Percentiles rank a stretch among this genome's conserved stretches.
phyloP scores from a whole-genome alignment of 2,797 vertebrate genomes.

The Simalia tracyae region DNA sequence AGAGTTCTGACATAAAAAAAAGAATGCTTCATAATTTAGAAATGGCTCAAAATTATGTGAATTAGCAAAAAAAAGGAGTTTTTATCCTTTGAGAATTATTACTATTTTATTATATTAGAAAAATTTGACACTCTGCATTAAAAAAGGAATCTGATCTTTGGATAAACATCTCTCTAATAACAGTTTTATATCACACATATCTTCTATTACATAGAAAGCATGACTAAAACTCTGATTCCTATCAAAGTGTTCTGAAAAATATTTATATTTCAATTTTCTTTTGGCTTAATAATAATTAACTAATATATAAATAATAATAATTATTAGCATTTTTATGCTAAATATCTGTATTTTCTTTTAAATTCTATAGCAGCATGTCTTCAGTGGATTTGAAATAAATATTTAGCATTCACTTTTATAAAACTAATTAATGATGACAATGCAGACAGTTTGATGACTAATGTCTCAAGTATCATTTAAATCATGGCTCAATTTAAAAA shows the following conservation, averaged over 20 bases:
- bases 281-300: not conserved
- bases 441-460: not conserved
- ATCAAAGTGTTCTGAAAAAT: not conserved
- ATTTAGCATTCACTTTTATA: not conserved
- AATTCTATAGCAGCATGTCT: not conserved
- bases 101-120: not conserved
- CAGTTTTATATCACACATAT: not conserved
- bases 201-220: not conserved
- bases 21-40: not conserved
- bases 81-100: not conserved
- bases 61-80: not conserved
- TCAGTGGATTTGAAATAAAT: conserved; percentile 13
- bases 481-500: not conserved
- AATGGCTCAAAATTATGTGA: not conserved
- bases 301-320: not conserved
- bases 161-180: not conserved
- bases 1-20: not conserved
- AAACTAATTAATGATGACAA: not conserved
- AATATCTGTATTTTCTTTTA: not conserved
- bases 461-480: conserved; percentile 7
- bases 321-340: not conserved
- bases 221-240: not conserved
- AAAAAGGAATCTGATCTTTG: not conserved
- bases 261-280: not conserved
- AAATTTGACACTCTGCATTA: not conserved